Evolutionary conservation across 1,140 invertebrate species (phyloP), one percentile per base, ranked within the genome.

Genomic region (Campoletis sonorensis): DNA sequence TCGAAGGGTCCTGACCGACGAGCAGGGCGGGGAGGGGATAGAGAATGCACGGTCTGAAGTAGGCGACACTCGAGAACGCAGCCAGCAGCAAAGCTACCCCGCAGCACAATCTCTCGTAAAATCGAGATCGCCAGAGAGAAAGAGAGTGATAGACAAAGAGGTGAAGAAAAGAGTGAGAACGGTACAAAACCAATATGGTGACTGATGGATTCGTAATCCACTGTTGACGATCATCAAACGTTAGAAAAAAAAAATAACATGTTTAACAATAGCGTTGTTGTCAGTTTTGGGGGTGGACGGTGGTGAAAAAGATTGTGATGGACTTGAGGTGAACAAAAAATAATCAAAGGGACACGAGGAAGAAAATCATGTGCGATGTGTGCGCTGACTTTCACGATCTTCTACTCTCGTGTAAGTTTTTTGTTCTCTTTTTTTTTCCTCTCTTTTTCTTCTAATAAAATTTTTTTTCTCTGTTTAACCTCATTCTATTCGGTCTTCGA

Each of bases 371-470:
- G 95, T 96, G 95, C 93, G 95, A 96, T 95, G 94, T 95, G 93
- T 96, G 95, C 93, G 94, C 94, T 84, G 95, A 96, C 91, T 96
- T 96, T 93, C 93, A 95, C 90, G 94, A 95, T 92, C 94, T 96
- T 92, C 93, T 96, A 92, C 92, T 95, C 89, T 94, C 95, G 89
- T 95, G 95, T 96, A 94, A 95, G 95, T 72, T 45, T 68, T 23
- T 76, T 76, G 51, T 83, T 85, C 87, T 85, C 72, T 78, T 82
- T 68, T 73, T 58, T 37, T 49, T 40, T 40, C 68, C 82, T 64
- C 30, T 83, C 68, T 64, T 71, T 27, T 70, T 73, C 13, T 54
- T 54, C 10, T 37, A 33, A 15, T n/a, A 26, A 15, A 72, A 37
- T 84, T 16, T 40, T 79, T 37, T 67, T 78, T 67, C 16, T 51